Percentiles rank a stretch among this genome's conserved stretches.
Conservation (phyloP, 1,140 invertebrate species). For the Pinna nobilis region DNA sequence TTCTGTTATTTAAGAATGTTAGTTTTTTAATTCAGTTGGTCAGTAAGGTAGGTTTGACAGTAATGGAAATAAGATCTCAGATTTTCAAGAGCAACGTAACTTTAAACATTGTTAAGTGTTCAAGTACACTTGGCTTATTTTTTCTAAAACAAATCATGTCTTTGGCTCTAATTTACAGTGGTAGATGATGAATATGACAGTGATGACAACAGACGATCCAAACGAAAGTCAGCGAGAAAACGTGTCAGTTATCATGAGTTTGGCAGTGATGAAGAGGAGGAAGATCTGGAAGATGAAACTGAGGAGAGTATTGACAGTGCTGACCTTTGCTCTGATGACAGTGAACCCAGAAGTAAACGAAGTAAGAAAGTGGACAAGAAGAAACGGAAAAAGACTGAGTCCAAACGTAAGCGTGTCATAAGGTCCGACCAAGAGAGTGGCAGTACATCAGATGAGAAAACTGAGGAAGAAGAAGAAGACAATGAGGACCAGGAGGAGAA, state of each 20-base stretch:
- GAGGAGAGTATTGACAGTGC: conserved; percentile 31
- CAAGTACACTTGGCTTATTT: too few species aligned
- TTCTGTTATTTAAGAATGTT: too few species aligned
- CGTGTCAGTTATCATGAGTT: conserved; percentile 56
- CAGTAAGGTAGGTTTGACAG: too few species aligned
- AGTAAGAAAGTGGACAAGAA: conserved; percentile 33
- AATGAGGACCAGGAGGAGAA: conserved; percentile 18
- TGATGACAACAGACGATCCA: conserved; percentile 56
- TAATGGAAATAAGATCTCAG: too few species aligned
- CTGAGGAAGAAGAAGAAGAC: conserved; percentile 37
- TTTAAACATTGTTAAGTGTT: too few species aligned
- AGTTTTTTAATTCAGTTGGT: too few species aligned
- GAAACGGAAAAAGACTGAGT: conserved; percentile 38
- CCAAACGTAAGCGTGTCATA: conserved; percentile 17
- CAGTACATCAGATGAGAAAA: conserved; percentile 33
- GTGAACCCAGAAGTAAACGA: conserved; percentile 37
- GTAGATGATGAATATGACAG: conserved; percentile 66
- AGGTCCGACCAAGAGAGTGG: conserved; percentile 31
- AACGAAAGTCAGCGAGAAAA: conserved; percentile 41
- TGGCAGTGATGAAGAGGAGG: conserved; percentile 54
- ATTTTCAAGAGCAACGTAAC: too few species aligned
- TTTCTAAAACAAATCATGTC: background rate
- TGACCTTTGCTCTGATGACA: conserved; percentile 42
- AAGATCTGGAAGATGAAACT: conserved; percentile 49
- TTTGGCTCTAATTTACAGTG: conserved; percentile 50